phyloP scores from a whole-genome alignment of 1,140 invertebrate species.

The Drosophila triauraria region DNA sequence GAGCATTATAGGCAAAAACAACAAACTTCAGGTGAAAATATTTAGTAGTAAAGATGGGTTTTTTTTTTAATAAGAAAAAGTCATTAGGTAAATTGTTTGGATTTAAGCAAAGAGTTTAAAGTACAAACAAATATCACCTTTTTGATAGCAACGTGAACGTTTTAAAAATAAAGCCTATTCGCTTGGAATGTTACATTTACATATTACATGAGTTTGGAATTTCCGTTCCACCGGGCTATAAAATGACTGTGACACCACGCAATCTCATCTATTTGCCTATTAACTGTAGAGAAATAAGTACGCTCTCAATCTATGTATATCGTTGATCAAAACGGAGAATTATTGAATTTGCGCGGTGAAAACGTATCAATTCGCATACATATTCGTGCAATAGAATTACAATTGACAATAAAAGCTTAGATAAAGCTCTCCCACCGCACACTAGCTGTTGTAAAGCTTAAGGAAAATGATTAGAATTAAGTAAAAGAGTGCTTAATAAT shows the following conservation, averaged over 20 bases:
- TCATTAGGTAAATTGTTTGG: background rate
- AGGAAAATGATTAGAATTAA: background rate
- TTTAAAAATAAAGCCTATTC: constrained; percentile 9
- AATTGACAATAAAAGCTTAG: background rate
- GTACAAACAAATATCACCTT: background rate
- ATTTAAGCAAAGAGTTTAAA: background rate
- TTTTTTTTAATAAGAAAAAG: background rate
- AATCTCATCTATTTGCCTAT: background rate
- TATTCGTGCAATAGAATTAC: background rate
- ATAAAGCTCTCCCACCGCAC: background rate
- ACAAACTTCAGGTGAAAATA: constrained; percentile 5
- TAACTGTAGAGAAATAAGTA: background rate
- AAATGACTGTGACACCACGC: background rate
- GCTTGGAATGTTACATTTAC: no score
- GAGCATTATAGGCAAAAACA: background rate
- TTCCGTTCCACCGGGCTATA: background rate
- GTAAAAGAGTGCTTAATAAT: no score
- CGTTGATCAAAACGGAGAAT: background rate
- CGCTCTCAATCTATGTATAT: background rate
- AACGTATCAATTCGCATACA: background rate
- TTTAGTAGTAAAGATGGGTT: background rate
- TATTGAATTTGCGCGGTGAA: background rate
- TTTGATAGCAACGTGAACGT: constrained; percentile 33
- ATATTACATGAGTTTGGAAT: no score
- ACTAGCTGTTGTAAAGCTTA: background rate